Percentiles rank a stretch among this genome's conserved stretches.
Conservation (phyloP, 2,888 invertebrate genomes). For the Synergus japonicus region DNA sequence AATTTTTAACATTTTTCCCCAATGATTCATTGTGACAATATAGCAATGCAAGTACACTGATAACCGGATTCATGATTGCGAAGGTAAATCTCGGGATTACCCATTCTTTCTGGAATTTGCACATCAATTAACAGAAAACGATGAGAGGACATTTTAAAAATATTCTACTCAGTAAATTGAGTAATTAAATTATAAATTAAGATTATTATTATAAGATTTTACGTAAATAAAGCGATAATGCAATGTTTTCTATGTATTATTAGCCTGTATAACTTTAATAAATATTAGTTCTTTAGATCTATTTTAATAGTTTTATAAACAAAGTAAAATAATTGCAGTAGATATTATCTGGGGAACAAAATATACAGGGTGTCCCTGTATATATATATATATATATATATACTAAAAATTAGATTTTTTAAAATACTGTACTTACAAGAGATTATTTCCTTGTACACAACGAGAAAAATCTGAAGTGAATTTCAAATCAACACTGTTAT, state of each 20-base stretch:
- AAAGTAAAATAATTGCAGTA: no score
- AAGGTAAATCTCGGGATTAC: background rate
- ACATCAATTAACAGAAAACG: background rate
- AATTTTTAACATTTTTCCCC: background rate
- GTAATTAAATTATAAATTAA: no score
- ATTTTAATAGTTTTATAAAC: no score
- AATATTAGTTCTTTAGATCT: no score
- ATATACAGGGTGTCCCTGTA: no score
- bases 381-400: no score
- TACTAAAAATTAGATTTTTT: background rate
- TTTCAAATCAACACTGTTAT: background rate
- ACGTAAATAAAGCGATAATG: no score
- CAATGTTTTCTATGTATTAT: no score
- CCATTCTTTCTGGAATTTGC: background rate
- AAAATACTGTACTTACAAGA: background rate
- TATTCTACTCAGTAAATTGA: background rate
- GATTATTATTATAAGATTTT: no score
- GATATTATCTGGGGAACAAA: no score
- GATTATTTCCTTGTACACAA: background rate
- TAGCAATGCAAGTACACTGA: background rate
- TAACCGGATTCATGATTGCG: background rate
- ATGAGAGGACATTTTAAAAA: background rate
- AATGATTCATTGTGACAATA: no score
- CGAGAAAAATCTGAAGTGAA: background rate
- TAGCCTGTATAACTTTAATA: no score